Conservation (phyloP, 37 sponge, comb jelly and placozoan genomes). For the Oopsacas minuta region DNA sequence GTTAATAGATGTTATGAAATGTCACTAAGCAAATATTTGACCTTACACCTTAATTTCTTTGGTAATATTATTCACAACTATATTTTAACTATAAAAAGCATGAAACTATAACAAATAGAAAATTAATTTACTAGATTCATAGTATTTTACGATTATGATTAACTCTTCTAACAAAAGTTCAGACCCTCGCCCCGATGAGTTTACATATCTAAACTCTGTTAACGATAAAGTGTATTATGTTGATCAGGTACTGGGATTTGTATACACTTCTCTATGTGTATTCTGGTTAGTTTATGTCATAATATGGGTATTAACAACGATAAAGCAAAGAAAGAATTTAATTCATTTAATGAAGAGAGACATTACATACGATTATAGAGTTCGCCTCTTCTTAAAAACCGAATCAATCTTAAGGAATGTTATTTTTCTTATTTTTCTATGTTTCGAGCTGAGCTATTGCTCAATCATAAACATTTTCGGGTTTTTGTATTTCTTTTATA, state of each 20-base stretch:
- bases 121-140: no score
- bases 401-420: not conserved
- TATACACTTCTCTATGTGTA: not conserved
- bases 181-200: no score
- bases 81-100: no score
- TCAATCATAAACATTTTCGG: not conserved
- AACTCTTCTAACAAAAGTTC: no score
- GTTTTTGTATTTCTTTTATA: not conserved
- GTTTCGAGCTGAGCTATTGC: not conserved
- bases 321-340: not conserved
- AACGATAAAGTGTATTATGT: not conserved
- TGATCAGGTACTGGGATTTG: not conserved
- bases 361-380: not conserved
- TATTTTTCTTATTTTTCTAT: not conserved
- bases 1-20: no score
- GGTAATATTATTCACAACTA: no score
- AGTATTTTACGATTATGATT: no score
- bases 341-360: not conserved
- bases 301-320: not conserved
- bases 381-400: not conserved
- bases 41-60: no score
- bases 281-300: conserved; percentile 8
- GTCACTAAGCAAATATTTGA: no score
- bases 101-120: no score
- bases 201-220: not conserved